Conservation (phyloP, 2,888 invertebrate species). For the Halocaridina rubra region DNA sequence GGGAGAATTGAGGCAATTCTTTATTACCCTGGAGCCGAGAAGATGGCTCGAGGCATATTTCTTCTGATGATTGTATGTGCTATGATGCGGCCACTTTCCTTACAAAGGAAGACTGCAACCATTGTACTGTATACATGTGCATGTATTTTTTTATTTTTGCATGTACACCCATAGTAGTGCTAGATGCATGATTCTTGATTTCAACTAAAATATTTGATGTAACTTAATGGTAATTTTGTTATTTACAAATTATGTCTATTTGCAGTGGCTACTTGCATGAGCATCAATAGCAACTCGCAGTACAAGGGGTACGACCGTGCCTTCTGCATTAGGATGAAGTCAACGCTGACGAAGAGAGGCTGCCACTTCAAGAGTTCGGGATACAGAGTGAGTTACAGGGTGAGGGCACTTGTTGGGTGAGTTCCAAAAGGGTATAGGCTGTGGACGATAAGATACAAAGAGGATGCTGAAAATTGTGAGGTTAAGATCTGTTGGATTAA, state of each 20-base stretch:
- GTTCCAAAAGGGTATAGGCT: neutral
- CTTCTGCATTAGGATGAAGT: slow-evolving; percentile 97
- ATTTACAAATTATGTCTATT: neutral
- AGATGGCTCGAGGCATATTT: too few relatives aligned
- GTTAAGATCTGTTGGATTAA: neutral
- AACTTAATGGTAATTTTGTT: neutral
- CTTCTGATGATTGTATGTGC: too few relatives aligned
- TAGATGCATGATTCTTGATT: too few relatives aligned
- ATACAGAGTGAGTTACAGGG: slow-evolving; percentile 81
- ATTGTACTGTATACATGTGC: too few relatives aligned
- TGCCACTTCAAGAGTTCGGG: slow-evolving; percentile 97
- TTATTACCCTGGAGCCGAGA: too few relatives aligned
- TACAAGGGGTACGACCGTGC: slow-evolving; percentile 91
- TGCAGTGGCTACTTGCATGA: slow-evolving; percentile 64
- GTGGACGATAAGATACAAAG: neutral
- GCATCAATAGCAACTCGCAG: slow-evolving; percentile 65
- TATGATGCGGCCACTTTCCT: too few relatives aligned
- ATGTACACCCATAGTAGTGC: too few relatives aligned
- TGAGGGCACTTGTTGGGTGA: neutral
- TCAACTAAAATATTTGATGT: neutral
- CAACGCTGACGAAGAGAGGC: slow-evolving; percentile 95
- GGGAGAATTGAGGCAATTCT: too few relatives aligned
- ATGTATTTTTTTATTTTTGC: too few relatives aligned
- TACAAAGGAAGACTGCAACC: too few relatives aligned
- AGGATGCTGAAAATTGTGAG: neutral